These are phyloP conservation scores for Anser cygnoides DNA, from an alignment of 2,113 vertebrate genomes.

Conservation along the genomic window DNA sequence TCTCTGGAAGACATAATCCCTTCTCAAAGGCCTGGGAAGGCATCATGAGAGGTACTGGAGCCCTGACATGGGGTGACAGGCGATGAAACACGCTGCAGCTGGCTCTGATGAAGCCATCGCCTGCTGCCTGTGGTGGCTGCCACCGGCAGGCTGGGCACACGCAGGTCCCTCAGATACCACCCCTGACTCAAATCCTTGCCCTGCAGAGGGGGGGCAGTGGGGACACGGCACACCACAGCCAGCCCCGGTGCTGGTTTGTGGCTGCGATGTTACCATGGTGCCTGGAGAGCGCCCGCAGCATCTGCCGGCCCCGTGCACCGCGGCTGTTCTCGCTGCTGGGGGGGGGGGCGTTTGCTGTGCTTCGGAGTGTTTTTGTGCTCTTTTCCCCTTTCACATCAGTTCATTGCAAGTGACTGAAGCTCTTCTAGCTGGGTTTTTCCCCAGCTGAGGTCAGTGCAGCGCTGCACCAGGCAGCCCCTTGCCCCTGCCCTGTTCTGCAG, in stretches of 20 bases:
- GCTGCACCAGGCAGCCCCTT: not conserved
- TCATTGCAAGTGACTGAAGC: not conserved
- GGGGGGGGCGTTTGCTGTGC: not conserved
- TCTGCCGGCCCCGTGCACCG: too few species aligned
- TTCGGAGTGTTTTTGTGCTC: not conserved
- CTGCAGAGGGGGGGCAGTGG: fast-evolving
- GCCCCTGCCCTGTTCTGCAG: not conserved
- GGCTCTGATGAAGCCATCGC: not conserved
- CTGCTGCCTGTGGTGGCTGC: not conserved
- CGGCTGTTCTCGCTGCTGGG: not conserved
- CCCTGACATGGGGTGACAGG: not conserved
- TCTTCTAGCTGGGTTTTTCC: not conserved
- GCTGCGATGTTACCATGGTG: not conserved
- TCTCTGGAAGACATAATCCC: conserved; percentile 49
- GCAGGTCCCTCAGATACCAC: too few species aligned
- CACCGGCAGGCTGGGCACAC: fast-evolving
- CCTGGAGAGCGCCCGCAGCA: not conserved
- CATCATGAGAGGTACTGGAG: not conserved
- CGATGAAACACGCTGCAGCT: not conserved
- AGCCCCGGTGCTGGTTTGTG: not conserved
- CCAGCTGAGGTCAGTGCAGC: fast-evolving
- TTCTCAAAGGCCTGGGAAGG: conserved; percentile 19
- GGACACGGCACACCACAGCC: fast-evolving
- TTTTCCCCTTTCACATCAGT: not conserved
- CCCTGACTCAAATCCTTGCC: not conserved